These are phyloP conservation scores for Helicoverpa armigera DNA, from an alignment of 1,140 invertebrate species.

Conservation along the genomic window DNA sequence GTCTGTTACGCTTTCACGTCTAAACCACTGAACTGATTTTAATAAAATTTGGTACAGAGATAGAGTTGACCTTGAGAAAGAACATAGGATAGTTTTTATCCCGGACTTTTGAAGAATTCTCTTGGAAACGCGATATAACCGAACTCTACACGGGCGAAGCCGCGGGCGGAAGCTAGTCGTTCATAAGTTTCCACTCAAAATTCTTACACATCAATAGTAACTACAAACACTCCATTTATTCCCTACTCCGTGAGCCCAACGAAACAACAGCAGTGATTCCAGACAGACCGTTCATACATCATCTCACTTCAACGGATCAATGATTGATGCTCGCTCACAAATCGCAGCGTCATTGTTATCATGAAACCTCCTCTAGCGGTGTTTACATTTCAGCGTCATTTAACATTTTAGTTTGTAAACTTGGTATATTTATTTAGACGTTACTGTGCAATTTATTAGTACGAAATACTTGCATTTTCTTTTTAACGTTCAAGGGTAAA, in stretches of 20 bases:
- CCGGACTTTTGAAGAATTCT: no score
- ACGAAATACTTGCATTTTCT: no score
- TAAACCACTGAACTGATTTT: no score
- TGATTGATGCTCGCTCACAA: constrained; percentile 57
- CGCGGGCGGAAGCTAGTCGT: no score
- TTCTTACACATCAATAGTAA: no score
- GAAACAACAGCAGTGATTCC: constrained; percentile 48
- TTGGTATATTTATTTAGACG: background rate
- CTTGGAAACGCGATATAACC: no score
- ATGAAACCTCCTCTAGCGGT: constrained; percentile 12
- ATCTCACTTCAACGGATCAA: constrained; percentile 52
- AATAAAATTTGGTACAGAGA: no score
- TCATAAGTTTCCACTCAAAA: background rate
- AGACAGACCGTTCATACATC: constrained; percentile 55
- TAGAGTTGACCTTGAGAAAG: no score
- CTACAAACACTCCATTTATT: background rate
- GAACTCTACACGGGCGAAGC: no score
- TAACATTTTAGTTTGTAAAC: constrained; percentile 2
- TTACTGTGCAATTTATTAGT: background rate
- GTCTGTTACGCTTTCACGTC: no score
- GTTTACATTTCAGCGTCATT: constrained; percentile 31
- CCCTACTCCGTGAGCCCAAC: background rate
- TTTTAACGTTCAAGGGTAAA: no score
- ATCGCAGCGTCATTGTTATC: constrained; percentile 60
- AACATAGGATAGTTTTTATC: no score